Percentiles rank a stretch among this genome's conserved stretches.
phyloP scores from a whole-genome alignment of 2,113 vertebrate genomes.

The Spermophilus dauricus region DNA sequence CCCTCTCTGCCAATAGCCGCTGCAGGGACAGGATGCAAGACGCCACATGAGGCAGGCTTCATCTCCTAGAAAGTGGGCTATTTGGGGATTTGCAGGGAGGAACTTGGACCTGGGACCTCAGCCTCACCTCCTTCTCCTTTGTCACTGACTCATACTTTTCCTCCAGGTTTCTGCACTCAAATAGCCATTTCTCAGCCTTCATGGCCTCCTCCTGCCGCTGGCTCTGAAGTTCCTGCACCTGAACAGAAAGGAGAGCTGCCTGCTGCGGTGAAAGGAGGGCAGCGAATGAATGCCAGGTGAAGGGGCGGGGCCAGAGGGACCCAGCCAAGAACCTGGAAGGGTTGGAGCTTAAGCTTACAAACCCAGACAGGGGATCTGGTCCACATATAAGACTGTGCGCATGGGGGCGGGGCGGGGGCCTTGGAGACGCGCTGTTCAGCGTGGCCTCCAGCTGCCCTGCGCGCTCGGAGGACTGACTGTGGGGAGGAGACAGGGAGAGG shows the following conservation, averaged over 20 bases:
- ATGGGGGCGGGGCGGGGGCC: too few relatives aligned
- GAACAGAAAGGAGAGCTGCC: neutral
- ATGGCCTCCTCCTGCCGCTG: constrained; percentile 92
- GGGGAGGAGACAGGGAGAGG: neutral
- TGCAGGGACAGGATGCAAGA: constrained; percentile 68
- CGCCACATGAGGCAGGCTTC: fast-evolving
- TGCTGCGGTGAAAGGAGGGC: neutral
- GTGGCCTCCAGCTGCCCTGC: constrained; percentile 93
- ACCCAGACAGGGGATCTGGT: too few relatives aligned
- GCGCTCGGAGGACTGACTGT: constrained; percentile 94
- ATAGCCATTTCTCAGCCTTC: constrained; percentile 96
- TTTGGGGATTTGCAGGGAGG: neutral
- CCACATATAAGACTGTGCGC: too few relatives aligned
- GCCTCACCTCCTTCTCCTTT: constrained; percentile 95
- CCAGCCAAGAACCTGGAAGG: neutral
- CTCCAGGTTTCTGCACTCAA: constrained; percentile 93
- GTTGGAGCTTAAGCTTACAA: neutral
- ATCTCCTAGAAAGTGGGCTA: neutral
- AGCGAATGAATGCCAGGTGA: neutral
- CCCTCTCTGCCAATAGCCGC: constrained; percentile 92
- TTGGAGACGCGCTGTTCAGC: constrained; percentile 88
- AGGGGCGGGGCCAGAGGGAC: neutral
- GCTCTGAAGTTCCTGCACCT: constrained; percentile 93
- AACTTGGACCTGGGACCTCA: neutral
- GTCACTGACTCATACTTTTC: constrained; percentile 92